Base-by-base conservation (phyloP, 2,113 vertebrate species). In the Psammodynastes pulverulentus region DNA sequence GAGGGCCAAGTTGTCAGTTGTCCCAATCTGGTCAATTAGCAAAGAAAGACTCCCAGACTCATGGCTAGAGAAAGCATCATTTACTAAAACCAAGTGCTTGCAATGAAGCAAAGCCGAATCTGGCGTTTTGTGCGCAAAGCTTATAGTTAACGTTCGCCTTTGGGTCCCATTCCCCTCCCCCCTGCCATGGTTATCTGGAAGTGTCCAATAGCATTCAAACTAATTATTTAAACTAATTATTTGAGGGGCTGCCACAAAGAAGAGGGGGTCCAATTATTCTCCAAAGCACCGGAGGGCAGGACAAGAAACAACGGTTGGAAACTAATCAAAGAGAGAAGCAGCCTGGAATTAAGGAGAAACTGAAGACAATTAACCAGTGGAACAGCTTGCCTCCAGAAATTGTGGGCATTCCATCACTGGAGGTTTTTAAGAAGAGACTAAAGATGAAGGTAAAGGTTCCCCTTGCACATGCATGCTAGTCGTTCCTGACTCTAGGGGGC, bases 371-470 rank as follows among this genome's bases (percentile, higher is more conserved):
- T 24, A 56, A 56, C 2, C 53, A 56, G 7, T 24, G 53, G 3
- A 26, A 58, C 23, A 1, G 24, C 9, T 58, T 0, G 24, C 9
- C 24, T 1, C 2, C 24, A 26, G 56, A 58, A 26, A 10, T 10
- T 5, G 0, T 58, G 9, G 24, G 0, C 1, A 0, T 3, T 58
- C 54, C 54, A 58, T 1, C 56, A 26, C 9, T 26, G 56, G 24
- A 58, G 9, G 56, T 26, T 58, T 58, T 58, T 58, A 10, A 58
- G 56, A 58, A 56, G 54, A 56, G 53, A 7, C 53, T 54, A 8
- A n/a, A n/a, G n/a, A n/a, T n/a, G n/a, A n/a, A n/a, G n/a, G n/a
- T n/a, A n/a, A n/a, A n/a, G n/a, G n/a, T n/a, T n/a, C n/a, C n/a
- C n/a, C n/a, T n/a, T n/a, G n/a, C n/a, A n/a, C n/a, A n/a, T n/a